Base-by-base conservation (phyloP, 2,888 invertebrate genomes). In the Euphydryas editha region DNA sequence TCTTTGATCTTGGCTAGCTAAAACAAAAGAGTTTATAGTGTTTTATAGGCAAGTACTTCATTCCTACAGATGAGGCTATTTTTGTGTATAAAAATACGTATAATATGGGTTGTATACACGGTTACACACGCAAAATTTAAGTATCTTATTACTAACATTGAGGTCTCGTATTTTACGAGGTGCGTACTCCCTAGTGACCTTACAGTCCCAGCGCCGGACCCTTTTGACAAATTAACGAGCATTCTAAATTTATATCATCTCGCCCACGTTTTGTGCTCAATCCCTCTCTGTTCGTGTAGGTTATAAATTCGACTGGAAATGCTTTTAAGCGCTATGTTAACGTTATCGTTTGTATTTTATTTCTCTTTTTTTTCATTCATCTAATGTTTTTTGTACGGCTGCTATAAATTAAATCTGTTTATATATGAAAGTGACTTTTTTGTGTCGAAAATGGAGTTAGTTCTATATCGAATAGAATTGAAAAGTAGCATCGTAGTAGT, bases 171-270 rank as follows among this genome's bases (percentile, higher is more conserved):
- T 68, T 59, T 57, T 57, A 56, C 51, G 42, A 62, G 44, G 59
- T 59, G 24, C 37, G 24, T 21, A 21, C 20, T 44, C 65, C 24
- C 42, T 20, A 24, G 60, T 54, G 37, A 17, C 57, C 51, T n/a
- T 46, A 42, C 21, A 49, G n/a, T 21, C 62, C 57, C 46, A 46
- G 11, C 44, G 42, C 10, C 39, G 65, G 63, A 65, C 67, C 72
- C 59, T 67, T 72, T 73, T 72, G 73, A 71, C 68, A 70, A 72
- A 70, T 74, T 72, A 74, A 73, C 72, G 71, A 67, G 66, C 54
- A 54, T 49, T 62, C 49, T 57, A 37, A 59, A 56, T 68, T 71
- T 62, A 66, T 47, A 49, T 46, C 21, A 11, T 10, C 37, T 62
- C 57, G 59, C 58, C 37, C 21, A 17, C 49, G 58, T 64, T 71